Evolutionary conservation across 2,113 vertebrate genomes (phyloP).

Genomic region (Panurus biarmicus): DNA sequence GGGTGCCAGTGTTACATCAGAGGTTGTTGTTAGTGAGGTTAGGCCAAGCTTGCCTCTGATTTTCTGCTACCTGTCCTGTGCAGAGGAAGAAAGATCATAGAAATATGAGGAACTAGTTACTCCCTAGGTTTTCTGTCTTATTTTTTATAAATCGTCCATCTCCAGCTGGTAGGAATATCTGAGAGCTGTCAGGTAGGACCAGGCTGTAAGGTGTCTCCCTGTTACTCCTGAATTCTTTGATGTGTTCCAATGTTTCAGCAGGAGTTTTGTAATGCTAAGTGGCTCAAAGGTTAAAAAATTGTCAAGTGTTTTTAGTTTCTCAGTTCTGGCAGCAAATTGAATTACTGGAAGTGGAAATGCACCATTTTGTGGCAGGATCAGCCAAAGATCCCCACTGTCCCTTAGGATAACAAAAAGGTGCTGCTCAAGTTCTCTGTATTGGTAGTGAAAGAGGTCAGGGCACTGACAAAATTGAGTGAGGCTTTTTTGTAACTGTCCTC

Average conservation of each 20-base stretch:
- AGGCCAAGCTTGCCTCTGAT: neutral
- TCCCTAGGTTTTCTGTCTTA: neutral
- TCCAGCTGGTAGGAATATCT: neutral
- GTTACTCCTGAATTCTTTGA: neutral
- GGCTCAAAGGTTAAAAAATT: neutral
- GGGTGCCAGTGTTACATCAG: neutral
- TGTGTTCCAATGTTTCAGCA: neutral
- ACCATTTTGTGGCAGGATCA: neutral
- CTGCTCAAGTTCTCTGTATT: rapidly evolving
- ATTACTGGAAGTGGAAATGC: rapidly evolving
- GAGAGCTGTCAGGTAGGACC: neutral
- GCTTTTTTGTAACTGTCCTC: neutral
- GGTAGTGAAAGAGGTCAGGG: neutral
- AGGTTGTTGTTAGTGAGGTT: neutral
- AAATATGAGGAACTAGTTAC: neutral
- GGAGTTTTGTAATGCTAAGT: neutral
- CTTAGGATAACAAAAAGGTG: neutral
- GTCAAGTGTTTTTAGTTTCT: neutral
- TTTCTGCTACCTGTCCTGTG: neutral
- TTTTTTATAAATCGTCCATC: neutral
- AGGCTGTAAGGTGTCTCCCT: neutral
- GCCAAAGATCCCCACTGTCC: neutral
- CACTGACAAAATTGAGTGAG: neutral
- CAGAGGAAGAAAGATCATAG: neutral
- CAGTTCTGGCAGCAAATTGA: neutral